These are phyloP conservation scores for Eurypyga helias DNA, from an alignment of 2,113 vertebrate genomes.

Conservation along the genomic window DNA sequence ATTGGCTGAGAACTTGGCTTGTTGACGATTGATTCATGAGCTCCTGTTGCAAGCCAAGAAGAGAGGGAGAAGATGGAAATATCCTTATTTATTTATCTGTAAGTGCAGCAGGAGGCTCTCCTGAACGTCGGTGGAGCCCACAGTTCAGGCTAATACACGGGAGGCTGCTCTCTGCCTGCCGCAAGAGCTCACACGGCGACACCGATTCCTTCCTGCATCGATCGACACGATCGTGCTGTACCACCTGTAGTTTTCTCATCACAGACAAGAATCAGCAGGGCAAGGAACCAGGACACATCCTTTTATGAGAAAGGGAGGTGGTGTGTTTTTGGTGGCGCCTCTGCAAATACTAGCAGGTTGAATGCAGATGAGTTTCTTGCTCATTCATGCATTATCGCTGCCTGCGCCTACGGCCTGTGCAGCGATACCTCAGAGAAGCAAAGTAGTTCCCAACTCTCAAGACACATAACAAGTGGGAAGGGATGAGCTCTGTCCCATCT, in stretches of 20 bases:
- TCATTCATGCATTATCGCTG: neutral
- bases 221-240: neutral
- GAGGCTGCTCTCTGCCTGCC: conserved; percentile 15
- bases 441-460: conserved; percentile 25
- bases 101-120: conserved; percentile 20
- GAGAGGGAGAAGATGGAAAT: neutral
- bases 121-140: neutral
- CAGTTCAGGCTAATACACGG: neutral
- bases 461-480: neutral
- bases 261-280: neutral
- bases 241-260: neutral
- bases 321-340: neutral
- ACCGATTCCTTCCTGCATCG: neutral
- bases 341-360: neutral
- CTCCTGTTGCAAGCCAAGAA: neutral
- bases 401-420: neutral
- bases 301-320: neutral
- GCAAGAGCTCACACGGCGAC: neutral
- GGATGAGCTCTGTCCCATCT: conserved; percentile 37
- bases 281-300: neutral
- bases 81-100: neutral
- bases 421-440: neutral
- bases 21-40: conserved; percentile 41
- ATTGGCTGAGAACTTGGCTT: conserved; percentile 49
- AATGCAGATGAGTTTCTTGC: neutral